Evolutionary conservation across 2,888 invertebrate genomes (phyloP).

Genomic region (Andricus curvator): DNA sequence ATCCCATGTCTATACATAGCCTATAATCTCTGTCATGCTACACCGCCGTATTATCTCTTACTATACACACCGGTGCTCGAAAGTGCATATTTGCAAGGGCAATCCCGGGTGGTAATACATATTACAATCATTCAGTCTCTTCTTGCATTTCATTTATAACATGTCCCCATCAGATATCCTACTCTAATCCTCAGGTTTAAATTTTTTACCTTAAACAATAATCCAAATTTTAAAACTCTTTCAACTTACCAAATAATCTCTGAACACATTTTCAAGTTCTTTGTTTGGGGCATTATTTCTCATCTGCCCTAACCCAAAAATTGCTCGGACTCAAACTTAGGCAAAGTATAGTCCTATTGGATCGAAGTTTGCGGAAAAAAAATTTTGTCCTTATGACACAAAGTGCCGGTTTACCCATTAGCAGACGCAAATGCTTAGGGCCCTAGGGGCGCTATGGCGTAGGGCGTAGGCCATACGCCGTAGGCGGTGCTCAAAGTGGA

Average conservation of each 20-base stretch:
- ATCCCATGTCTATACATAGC: constrained; percentile 46
- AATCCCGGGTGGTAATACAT: constrained; percentile 12
- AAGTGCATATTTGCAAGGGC: constrained; percentile 32
- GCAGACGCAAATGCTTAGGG: too few relatives aligned
- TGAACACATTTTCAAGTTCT: too few relatives aligned
- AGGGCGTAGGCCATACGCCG: too few relatives aligned
- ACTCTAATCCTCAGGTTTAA: background rate
- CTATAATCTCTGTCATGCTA: constrained; percentile 54
- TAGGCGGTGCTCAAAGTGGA: too few relatives aligned
- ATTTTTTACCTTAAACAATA: background rate
- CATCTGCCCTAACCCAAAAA: too few relatives aligned
- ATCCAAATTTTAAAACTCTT: background rate
- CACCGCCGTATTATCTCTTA: constrained; percentile 49
- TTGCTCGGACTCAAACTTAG: too few relatives aligned
- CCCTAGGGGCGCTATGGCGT: too few relatives aligned
- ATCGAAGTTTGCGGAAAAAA: too few relatives aligned
- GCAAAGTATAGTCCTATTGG: too few relatives aligned
- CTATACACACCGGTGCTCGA: constrained; percentile 34
- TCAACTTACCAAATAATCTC: background rate
- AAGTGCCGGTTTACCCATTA: too few relatives aligned
- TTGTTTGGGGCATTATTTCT: too few relatives aligned
- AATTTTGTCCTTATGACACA: too few relatives aligned
- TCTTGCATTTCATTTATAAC: background rate
- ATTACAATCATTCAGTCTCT: constrained; percentile 7
- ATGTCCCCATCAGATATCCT: background rate